These are phyloP conservation scores for Pangasius krempfi DNA, from an alignment of 2,797 vertebrate species.

Conservation along the genomic window DNA sequence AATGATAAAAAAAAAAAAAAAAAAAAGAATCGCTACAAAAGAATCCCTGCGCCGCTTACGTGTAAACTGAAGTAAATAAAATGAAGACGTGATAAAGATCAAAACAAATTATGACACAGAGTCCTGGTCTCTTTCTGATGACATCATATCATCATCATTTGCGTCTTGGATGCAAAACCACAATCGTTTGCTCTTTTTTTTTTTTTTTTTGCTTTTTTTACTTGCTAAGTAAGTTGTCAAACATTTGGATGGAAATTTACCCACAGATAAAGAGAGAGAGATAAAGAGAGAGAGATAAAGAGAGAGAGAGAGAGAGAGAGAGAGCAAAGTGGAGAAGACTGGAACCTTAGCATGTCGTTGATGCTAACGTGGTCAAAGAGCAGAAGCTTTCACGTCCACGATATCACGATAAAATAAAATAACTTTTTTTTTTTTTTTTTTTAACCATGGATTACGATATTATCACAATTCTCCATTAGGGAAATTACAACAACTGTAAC, in stretches of 20 bases:
- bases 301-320: slow-evolving; percentile 28
- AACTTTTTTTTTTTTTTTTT: background rate
- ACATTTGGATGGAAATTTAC: slow-evolving; percentile 7
- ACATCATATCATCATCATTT: background rate
- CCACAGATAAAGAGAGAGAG: background rate
- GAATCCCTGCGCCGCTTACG: background rate
- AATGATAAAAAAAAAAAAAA: background rate
- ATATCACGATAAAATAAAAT: background rate
- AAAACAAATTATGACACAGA: background rate
- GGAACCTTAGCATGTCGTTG: slow-evolving; percentile 43
- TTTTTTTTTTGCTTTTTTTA: background rate
- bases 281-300: background rate
- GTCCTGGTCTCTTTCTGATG: background rate
- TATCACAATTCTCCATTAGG: background rate
- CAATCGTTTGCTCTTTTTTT: background rate
- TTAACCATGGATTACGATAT: background rate
- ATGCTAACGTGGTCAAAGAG: slow-evolving; percentile 50
- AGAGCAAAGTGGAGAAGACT: slow-evolving; percentile 51
- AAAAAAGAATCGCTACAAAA: background rate
- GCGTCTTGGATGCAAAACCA: background rate
- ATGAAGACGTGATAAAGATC: background rate
- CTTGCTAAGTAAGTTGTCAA: background rate
- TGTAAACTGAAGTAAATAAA: background rate
- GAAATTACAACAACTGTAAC: background rate
- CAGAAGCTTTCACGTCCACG: slow-evolving; percentile 42